Conservation (phyloP, 1,140 invertebrate genomes). For the Choristoneura fumiferana region DNA sequence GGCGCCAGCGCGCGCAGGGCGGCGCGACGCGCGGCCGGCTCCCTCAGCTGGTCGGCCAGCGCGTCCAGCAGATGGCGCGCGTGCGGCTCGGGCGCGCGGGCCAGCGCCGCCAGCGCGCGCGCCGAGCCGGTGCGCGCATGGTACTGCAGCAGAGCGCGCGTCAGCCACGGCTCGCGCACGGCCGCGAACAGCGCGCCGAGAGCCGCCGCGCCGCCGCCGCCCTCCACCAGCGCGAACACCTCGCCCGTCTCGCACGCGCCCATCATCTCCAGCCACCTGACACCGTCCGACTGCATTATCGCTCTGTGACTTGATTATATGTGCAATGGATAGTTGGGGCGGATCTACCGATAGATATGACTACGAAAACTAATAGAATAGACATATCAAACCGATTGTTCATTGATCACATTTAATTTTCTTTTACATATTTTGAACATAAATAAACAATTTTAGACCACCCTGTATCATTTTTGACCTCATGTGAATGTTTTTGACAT, state of each 20-base stretch:
- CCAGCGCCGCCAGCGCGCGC: slow-evolving; percentile 88
- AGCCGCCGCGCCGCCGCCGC: slow-evolving; percentile 34
- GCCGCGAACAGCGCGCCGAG: slow-evolving; percentile 65
- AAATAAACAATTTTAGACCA: no score
- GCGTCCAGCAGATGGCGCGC: slow-evolving; percentile 89
- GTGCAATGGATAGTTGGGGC: no score
- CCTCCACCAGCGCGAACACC: slow-evolving; percentile 61
- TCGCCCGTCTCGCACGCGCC: slow-evolving; percentile 57
- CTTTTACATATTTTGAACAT: no score
- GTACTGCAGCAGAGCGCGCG: slow-evolving; percentile 91
- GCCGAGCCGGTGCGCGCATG: slow-evolving; percentile 88
- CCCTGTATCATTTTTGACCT: no score
- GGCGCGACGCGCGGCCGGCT: slow-evolving; percentile 76
- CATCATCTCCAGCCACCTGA: slow-evolving; percentile 67
- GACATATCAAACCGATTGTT: no score
- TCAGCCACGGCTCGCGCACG: slow-evolving; percentile 92
- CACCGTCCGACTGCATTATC: not conserved
- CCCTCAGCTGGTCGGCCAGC: slow-evolving; percentile 80
- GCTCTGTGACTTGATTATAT: no score
- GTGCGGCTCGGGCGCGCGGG: slow-evolving; percentile 89
- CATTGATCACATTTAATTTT: no score
- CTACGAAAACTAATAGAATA: no score
- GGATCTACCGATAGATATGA: no score
- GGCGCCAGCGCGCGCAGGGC: slow-evolving; percentile 89
- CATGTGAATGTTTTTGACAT: no score